Evolutionary conservation across 2,113 vertebrate species (phyloP).

Genomic region (Protomyctophum bolini): DNA sequence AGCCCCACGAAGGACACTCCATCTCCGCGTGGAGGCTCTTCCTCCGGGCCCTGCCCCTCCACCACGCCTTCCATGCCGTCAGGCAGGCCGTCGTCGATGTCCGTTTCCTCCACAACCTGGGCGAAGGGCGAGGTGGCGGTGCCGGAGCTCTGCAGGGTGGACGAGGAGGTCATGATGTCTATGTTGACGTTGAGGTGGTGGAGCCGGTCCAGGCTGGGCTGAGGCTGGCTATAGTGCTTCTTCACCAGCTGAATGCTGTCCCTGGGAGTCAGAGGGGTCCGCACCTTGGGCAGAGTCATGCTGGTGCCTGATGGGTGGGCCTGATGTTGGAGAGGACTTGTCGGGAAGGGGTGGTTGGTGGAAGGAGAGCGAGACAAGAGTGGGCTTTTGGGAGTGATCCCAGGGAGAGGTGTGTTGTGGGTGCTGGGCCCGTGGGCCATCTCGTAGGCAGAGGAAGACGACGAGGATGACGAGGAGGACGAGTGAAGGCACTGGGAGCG

Average conservation of each 20-base stretch:
- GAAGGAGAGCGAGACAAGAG: constrained; percentile 65
- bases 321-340: constrained; percentile 35
- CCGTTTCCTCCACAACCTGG: constrained; percentile 82
- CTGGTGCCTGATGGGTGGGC: constrained; percentile 75
- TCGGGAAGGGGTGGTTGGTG: constrained; percentile 61
- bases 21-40: constrained; percentile 32
- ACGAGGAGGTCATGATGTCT: constrained; percentile 69
- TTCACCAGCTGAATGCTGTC: constrained; percentile 90
- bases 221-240: constrained; percentile 89
- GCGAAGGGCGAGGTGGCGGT: constrained; percentile 49
- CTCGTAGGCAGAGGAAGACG: constrained; percentile 81
- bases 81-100: constrained; percentile 81
- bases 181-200: constrained; percentile 73
- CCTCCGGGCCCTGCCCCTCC: constrained; percentile 61
- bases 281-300: constrained; percentile 87
- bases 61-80: constrained; percentile 83
- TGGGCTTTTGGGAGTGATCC: constrained; percentile 64
- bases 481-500: constrained; percentile 79
- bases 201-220: constrained; percentile 76
- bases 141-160: constrained; percentile 57
- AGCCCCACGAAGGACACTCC: constrained; percentile 67
- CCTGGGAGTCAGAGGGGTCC: constrained; percentile 80
- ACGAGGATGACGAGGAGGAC: constrained; percentile 80
- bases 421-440: constrained; percentile 67
- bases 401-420: constrained; percentile 47